A percentile compares a stretch with the other conserved stretches of the same genome.
Conservation (phyloP, 2,797 vertebrate genomes). For the Hyperoplus lanceolatus region DNA sequence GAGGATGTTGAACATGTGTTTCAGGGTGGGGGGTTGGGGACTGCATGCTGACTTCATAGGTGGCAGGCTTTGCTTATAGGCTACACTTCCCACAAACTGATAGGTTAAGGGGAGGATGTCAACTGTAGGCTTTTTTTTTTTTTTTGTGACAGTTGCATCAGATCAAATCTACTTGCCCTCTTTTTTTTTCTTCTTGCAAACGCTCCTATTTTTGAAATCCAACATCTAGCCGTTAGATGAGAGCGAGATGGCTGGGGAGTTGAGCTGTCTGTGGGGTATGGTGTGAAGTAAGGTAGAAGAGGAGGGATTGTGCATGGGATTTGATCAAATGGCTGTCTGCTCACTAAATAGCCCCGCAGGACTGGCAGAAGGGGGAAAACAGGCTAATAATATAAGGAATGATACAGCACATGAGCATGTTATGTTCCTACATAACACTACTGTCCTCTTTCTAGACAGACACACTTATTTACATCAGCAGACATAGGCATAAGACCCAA, state of each 20-base stretch:
- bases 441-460: slow-evolving; percentile 30
- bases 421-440: background rate
- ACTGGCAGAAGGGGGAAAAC: background rate
- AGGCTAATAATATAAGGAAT: slow-evolving; percentile 13
- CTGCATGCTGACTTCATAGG: slow-evolving; percentile 75
- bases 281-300: background rate
- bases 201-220: slow-evolving; percentile 22
- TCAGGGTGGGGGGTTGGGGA: slow-evolving; percentile 78
- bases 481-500: no score
- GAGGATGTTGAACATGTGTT: slow-evolving; percentile 83
- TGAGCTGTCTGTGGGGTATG: background rate
- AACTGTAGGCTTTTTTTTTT: slow-evolving; percentile 14
- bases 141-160: slow-evolving; percentile 3
- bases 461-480: slow-evolving; percentile 26
- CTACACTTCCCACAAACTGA: slow-evolving; percentile 51
- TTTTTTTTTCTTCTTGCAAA: slow-evolving; percentile 2
- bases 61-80: slow-evolving; percentile 58
- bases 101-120: slow-evolving; percentile 53
- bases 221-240: slow-evolving; percentile 1
- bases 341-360: slow-evolving; percentile 20
- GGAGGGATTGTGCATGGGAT: slow-evolving; percentile 12
- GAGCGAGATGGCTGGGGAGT: slow-evolving; percentile 30
- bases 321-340: slow-evolving; percentile 29
- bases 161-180: slow-evolving; percentile 24
- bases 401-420: slow-evolving; percentile 1